Conservation (phyloP, 2,888 invertebrate genomes). For the Drosophila prolongata region DNA sequence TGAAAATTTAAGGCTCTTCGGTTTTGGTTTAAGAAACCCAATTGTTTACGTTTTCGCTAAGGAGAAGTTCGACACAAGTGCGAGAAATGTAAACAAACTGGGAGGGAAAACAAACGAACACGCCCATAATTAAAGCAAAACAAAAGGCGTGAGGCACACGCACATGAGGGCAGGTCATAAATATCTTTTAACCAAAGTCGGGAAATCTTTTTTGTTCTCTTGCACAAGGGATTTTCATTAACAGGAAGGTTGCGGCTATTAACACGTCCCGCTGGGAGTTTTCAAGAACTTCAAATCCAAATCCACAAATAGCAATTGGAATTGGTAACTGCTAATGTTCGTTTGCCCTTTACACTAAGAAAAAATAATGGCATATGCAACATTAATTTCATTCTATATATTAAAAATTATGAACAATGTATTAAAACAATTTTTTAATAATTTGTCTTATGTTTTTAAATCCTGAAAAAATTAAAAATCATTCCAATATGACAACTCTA, state of each 20-base stretch:
- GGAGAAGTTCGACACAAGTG: constrained; percentile 33
- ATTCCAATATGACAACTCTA: too few species aligned
- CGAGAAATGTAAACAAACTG: constrained; percentile 55
- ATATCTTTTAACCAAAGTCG: constrained; percentile 23
- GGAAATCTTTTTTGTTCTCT: constrained; percentile 26
- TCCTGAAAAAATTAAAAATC: too few species aligned
- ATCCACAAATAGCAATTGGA: constrained; percentile 32
- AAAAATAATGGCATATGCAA: background rate
- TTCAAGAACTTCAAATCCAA: constrained; percentile 29
- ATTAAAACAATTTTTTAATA: too few species aligned
- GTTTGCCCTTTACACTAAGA: constrained; percentile 3
- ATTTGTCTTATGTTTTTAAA: too few species aligned
- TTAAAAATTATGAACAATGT: too few species aligned
- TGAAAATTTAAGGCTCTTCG: background rate
- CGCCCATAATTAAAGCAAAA: constrained; percentile 73
- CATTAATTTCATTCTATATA: too few species aligned
- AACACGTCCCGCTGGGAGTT: constrained; percentile 49
- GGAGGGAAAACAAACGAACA: constrained; percentile 44
- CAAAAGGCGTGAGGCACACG: constrained; percentile 37
- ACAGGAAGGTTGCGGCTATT: constrained; percentile 66
- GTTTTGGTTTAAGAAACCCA: constrained; percentile 18
- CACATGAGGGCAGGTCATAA: constrained; percentile 40
- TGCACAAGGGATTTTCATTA: constrained; percentile 54
- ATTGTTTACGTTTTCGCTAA: constrained; percentile 41
- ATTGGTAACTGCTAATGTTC: constrained; percentile 20